phyloP scores from a whole-genome alignment of 2,888 invertebrate genomes.

The Dioctria linearis region DNA sequence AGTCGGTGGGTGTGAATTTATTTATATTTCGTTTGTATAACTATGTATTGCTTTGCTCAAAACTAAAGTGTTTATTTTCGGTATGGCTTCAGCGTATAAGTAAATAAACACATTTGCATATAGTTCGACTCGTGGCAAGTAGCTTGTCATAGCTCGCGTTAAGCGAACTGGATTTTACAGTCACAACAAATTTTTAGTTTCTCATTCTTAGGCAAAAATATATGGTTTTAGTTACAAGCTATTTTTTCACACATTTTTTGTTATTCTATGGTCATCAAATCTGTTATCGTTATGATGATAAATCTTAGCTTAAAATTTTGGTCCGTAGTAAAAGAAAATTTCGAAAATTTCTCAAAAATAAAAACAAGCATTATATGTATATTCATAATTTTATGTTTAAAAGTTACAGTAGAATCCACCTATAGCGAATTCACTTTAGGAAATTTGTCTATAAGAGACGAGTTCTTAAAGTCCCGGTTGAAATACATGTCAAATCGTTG shows the following conservation, averaged over 20 bases:
- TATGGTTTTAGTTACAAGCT: constrained; percentile 2
- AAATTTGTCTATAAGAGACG: no score
- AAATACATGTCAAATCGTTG: no score
- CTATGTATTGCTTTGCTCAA: constrained; percentile 7
- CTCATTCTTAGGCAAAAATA: not conserved
- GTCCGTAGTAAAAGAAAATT: no score
- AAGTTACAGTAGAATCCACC: no score
- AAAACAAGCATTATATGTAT: no score
- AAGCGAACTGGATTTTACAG: not conserved
- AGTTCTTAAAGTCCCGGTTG: no score
- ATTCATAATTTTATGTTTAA: no score
- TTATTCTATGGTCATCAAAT: not conserved
- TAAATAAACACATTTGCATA: not conserved
- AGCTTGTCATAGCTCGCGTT: constrained; percentile 12
- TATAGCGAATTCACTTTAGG: no score
- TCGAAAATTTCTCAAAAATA: no score
- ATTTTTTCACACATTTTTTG: constrained; percentile 20
- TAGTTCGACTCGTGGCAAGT: constrained; percentile 17
- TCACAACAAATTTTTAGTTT: not conserved
- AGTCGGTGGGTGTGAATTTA: not conserved
- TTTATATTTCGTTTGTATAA: constrained; percentile 1
- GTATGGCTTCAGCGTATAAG: constrained; percentile 52
- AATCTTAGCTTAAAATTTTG: no score
- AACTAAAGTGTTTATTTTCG: constrained; percentile 54
- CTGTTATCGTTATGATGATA: no score